A percentile compares a stretch with the other conserved stretches of the same genome.
Evolutionary conservation across 2,888 invertebrate genomes (phyloP).

Genomic region (Schizotus pectinicornis): DNA sequence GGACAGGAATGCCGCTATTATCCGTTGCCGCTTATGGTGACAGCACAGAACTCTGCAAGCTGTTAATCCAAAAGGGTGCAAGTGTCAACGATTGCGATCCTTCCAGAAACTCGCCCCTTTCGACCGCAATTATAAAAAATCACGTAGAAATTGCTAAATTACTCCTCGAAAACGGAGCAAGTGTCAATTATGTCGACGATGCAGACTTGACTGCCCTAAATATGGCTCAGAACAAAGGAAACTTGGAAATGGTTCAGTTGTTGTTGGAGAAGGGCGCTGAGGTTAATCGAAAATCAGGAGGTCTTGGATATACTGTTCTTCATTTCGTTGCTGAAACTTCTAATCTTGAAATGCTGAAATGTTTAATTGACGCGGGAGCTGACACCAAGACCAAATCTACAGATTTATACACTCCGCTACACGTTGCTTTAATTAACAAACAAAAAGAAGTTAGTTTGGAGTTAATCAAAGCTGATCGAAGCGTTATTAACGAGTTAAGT

Average conservation of each 20-base stretch:
- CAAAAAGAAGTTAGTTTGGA: not conserved
- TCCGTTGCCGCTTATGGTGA: not conserved
- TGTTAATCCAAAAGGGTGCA: too few species aligned
- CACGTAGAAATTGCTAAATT: not conserved
- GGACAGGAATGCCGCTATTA: not conserved
- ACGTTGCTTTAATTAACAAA: not conserved
- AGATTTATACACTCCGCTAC: slow-evolving; percentile 1
- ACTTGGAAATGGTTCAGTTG: too few species aligned
- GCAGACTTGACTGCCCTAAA: not conserved
- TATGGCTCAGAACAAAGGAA: too few species aligned
- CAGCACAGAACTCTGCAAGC: not conserved
- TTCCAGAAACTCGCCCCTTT: not conserved
- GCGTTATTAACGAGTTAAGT: not conserved
- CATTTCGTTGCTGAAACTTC: not conserved
- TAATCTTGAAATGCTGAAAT: not conserved
- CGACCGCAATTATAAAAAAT: not conserved
- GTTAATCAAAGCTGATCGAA: slow-evolving; percentile 4
- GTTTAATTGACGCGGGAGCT: too few species aligned
- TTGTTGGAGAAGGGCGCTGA: too few species aligned
- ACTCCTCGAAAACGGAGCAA: not conserved
- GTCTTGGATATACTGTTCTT: not conserved
- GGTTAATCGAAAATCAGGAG: not conserved
- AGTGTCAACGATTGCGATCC: not conserved
- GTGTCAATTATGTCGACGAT: not conserved
- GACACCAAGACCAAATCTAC: slow-evolving; percentile 8